phyloP scores from a whole-genome alignment of 2,797 vertebrate genomes.

The Eutrigla gurnardus region DNA sequence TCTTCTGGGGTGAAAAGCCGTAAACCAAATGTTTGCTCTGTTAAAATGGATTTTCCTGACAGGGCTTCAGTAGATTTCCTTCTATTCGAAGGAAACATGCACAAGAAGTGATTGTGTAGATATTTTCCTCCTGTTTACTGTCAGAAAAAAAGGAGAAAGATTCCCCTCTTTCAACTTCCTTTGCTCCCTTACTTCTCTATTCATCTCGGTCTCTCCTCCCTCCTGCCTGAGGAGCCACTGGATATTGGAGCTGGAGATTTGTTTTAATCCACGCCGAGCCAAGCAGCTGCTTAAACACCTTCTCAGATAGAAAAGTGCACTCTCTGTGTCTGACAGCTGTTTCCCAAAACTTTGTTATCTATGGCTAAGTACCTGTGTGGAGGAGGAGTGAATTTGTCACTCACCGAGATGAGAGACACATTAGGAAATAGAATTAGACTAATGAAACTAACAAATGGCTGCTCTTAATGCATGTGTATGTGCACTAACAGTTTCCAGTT shows the following conservation, averaged over 20 bases:
- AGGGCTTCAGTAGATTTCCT: not conserved
- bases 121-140: conserved; percentile 9
- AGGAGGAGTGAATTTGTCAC: conserved; percentile 52
- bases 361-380: conserved; percentile 32
- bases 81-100: not conserved
- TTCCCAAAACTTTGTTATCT: conserved; percentile 54
- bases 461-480: conserved; percentile 55
- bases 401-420: conserved; percentile 51
- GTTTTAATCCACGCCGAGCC: conserved; percentile 48
- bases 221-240: conserved; percentile 19
- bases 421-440: conserved; percentile 69
- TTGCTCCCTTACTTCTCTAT: not conserved
- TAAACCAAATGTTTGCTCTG: not conserved
- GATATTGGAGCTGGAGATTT: conserved; percentile 52
- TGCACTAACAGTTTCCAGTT: conserved; percentile 25
- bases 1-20: not conserved
- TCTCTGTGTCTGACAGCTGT: conserved; percentile 40
- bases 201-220: conserved; percentile 17
- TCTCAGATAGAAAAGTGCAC: conserved; percentile 42
- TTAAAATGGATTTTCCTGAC: not conserved
- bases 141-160: not conserved
- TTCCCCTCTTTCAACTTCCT: conserved; percentile 12
- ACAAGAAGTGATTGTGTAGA: not conserved
- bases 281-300: conserved; percentile 56
- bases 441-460: conserved; percentile 70